Base-by-base conservation (phyloP, 2,113 vertebrate species). In the Lycaon pictus region DNA sequence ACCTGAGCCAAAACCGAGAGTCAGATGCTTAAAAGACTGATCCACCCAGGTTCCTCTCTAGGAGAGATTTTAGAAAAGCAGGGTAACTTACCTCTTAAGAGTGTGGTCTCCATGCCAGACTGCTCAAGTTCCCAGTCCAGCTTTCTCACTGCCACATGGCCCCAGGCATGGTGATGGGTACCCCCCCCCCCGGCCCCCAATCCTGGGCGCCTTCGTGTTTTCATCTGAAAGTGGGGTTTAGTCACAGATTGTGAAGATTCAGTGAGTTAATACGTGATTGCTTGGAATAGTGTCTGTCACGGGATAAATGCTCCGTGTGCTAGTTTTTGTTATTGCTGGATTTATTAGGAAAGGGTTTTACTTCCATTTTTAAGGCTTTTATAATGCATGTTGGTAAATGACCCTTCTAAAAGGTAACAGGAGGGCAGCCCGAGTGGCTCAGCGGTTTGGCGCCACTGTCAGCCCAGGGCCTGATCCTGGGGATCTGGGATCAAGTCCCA, bases 341-440 rank as follows among this genome's bases (percentile, higher is more conserved):
- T 93, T 90, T 95, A 62, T 69, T 87, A 76, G 86, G 20, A 22
- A 80, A n/a, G 35, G 56, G 35, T 95, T 92, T 95, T 51, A 7
- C 55, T 22, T 65, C 13, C n/a, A n/a, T 65, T 69, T 87, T 80
- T 71, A 74, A 93, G 51, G 2, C 3, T 29, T 94, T 67, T 84
- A 67, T 80, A 67, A 72, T 88, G 22, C 7, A 19, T 37, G 23
- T 22, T 85, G 67, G 53, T 56, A 97, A 72, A 67, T 94, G 29
- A 16, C 37, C 43, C 20, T 86, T 87, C 55, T 83, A 29, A 83
- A 88, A 82, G 37, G 19, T 55, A 55, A 4, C 43, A 48, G 71
- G 19, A 55, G 7, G 43, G 6, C 6, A 1, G 43, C 6, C 43
- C 6, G 43, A 43, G 43, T 43, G 43, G 43, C 43, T 43, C 43